Evolutionary conservation across 2,888 invertebrate genomes (phyloP), one percentile per base, ranked within the genome.

Genomic region (Chrysolina americana): DNA sequence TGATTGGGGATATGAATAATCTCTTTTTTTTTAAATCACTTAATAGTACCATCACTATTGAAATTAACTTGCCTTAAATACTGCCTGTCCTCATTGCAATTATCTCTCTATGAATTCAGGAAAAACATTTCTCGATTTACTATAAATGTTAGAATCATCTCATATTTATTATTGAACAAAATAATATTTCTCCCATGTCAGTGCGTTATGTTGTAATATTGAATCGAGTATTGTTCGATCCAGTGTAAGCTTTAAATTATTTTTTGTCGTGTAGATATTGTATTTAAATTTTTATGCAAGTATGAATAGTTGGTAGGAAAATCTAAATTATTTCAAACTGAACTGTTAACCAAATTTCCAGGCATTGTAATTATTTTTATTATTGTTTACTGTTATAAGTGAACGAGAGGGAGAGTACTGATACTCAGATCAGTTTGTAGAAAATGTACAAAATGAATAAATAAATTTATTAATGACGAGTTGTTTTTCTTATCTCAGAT

Each of bases 351-450:
- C 81, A 80, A 80, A 80, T 79, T 70, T 65, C 66, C 71, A 77
- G 70, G 77, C 78, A 71, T 77, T 76, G 74, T 73, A 44, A 65
- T 76, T 74, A 72, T 74, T 76, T 50, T 62, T 62, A 68, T 62
- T 62, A 68, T 41, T 73, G 74, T 71, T 59, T 71, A 76, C 65
- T 47, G 62, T 56, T 62, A 47, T 69, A 48, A 68, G 36, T 88
- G 0, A 83, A 89, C n/a, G 74, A 82, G 0, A 82, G 0, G 90
- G n/a, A 36, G 17, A 66, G n/a, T 17, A 50, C 48, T 66, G 28
- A 66, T 66, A 36, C 66, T 66, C 17, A 23, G 5, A 66, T 50
- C 66, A 50, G 28, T 66, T 28, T 66, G 66, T 66, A 66, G 50
- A 66, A 66, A 66, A 66, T 66, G 50, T 66, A 66, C 90, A 81